Percentiles rank a stretch among this genome's conserved stretches.
phyloP scores from a whole-genome alignment of 1,140 invertebrate genomes.

The Pentalonia nigronervosa region DNA sequence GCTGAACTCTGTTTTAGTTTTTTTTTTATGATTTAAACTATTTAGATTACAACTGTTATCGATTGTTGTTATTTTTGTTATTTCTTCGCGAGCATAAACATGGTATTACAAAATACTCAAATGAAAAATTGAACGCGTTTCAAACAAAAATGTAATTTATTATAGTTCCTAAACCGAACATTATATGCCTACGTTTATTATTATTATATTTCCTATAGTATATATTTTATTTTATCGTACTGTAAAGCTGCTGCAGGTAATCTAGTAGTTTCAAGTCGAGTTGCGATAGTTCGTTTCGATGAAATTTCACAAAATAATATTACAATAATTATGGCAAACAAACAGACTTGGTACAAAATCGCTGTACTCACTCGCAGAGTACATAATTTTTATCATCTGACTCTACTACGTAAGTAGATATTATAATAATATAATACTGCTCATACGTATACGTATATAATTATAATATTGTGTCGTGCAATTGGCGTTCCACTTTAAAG shows the following conservation, averaged over 20 bases:
- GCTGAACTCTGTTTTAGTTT: no score
- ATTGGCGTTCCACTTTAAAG: constrained; percentile 1
- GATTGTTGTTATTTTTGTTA: no score
- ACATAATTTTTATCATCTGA: neutral
- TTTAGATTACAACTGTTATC: no score
- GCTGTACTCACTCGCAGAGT: neutral
- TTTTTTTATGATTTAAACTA: no score
- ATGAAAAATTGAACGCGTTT: neutral
- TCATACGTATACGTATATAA: no score
- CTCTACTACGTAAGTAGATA: neutral
- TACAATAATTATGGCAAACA: neutral
- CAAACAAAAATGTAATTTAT: neutral
- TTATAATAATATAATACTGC: no score
- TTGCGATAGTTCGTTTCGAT: neutral
- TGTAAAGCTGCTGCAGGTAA: neutral
- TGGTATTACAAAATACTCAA: no score
- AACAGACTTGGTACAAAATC: neutral
- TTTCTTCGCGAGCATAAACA: no score
- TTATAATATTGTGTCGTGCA: neutral
- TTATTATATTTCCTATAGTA: no score
- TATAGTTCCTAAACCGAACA: neutral
- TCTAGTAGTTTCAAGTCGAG: neutral
- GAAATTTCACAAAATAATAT: neutral
- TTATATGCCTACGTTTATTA: neutral
- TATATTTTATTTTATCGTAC: neutral